These are phyloP conservation scores for Globodera ellingtonae DNA, from an alignment of 1,140 invertebrate species.

Conservation along the genomic window DNA sequence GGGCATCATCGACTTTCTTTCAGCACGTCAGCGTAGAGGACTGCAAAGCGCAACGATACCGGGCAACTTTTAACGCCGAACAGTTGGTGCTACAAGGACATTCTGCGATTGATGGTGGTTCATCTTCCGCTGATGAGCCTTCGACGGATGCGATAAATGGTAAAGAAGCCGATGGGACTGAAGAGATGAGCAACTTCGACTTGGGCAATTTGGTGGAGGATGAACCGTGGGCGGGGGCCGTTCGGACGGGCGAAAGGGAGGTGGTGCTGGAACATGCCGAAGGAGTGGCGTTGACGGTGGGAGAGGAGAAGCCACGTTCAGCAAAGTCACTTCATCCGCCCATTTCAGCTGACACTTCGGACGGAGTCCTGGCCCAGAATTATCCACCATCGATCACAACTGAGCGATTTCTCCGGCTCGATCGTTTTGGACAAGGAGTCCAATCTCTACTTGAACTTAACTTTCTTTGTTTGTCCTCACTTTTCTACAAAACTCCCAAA, in stretches of 20 bases:
- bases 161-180: conserved; percentile 30
- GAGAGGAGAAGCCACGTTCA: background rate
- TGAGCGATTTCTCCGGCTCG: conserved; percentile 47
- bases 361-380: conserved; percentile 46
- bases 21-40: conserved; percentile 51
- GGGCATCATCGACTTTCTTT: conserved; percentile 13
- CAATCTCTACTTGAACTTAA: conserved; percentile 56
- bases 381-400: conserved; percentile 50
- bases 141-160: background rate
- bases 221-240: conserved; percentile 53
- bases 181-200: conserved; percentile 49
- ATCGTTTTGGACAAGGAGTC: conserved; percentile 55
- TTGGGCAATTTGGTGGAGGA: conserved; percentile 46
- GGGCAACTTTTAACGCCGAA: conserved; percentile 53
- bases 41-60: conserved; percentile 58
- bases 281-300: conserved; percentile 47
- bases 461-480: conserved; percentile 45
- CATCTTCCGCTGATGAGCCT: background rate
- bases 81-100: conserved; percentile 46
- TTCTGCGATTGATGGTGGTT: no score
- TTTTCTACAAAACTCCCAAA: background rate
- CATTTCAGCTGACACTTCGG: conserved; percentile 45
- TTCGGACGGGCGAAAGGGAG: conserved; percentile 41
- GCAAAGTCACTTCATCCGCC: no score
- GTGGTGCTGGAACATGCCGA: conserved; percentile 55